Evolutionary conservation across 2,888 invertebrate species (phyloP).

Genomic region (Dioctria linearis): DNA sequence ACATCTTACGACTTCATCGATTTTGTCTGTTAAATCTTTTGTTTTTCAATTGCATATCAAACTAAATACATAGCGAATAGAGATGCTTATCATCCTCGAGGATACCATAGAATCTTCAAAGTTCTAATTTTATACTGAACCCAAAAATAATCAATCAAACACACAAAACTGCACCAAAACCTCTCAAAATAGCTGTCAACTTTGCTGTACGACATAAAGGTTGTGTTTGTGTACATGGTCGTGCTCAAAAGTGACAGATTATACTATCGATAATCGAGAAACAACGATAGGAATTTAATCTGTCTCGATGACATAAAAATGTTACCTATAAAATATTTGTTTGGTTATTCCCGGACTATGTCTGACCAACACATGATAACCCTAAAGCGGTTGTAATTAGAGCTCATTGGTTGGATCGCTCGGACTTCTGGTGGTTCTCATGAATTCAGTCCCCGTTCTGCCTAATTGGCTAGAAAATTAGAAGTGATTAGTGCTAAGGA

Average conservation of each 20-base stretch:
- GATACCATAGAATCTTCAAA: no score
- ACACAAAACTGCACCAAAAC: not conserved
- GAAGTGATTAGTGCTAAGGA: constrained; percentile 49
- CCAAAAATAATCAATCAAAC: no score
- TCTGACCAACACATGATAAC: constrained; percentile 11
- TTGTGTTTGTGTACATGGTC: not conserved
- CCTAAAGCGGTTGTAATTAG: constrained; percentile 33
- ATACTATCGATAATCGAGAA: not conserved
- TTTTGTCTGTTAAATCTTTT: constrained; percentile 20
- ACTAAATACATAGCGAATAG: not conserved
- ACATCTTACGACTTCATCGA: not conserved
- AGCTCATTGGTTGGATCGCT: constrained; percentile 14
- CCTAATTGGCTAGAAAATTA: constrained; percentile 52
- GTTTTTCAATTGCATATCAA: not conserved
- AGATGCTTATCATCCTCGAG: not conserved
- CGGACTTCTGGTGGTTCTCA: constrained; percentile 28
- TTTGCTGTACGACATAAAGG: not conserved
- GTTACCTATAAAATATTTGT: constrained; percentile 23
- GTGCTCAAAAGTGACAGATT: constrained; percentile 16
- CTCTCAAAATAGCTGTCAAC: constrained; percentile 16
- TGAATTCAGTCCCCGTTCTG: not conserved
- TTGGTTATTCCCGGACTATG: constrained; percentile 3
- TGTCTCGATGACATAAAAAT: not conserved
- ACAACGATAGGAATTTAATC: constrained; percentile 1
- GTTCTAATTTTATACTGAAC: no score